Percentiles rank a stretch among this genome's conserved stretches.
Evolutionary conservation across 2,113 vertebrate genomes (phyloP).

Genomic region (Rhipidura dahli): DNA sequence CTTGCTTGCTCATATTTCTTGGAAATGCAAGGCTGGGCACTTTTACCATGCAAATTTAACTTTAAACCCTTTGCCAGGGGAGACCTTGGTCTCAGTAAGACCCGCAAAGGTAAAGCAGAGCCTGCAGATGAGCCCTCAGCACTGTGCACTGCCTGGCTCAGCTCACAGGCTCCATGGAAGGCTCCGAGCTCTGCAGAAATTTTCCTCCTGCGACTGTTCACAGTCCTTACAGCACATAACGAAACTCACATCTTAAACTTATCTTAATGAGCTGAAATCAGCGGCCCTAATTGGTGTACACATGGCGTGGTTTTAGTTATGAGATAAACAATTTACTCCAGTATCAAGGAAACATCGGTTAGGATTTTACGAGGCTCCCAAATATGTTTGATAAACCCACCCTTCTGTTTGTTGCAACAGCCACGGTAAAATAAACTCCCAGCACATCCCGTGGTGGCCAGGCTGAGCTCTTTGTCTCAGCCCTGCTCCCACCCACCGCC

Average conservation of each 20-base stretch:
- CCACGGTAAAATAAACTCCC: conserved; percentile 64
- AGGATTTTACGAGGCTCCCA: conserved; percentile 66
- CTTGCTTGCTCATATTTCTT: background rate
- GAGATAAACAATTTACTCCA: conserved; percentile 60
- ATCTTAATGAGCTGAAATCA: conserved; percentile 50
- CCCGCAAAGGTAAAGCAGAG: background rate
- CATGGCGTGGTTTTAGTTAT: conserved; percentile 56
- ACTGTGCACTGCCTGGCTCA: background rate
- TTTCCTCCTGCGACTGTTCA: background rate
- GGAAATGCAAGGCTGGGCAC: background rate
- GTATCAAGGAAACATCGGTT: conserved; percentile 57
- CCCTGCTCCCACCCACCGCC: conserved; percentile 25
- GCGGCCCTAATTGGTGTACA: background rate
- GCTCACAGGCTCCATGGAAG: background rate
- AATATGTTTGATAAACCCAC: conserved; percentile 41
- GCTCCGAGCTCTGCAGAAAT: background rate
- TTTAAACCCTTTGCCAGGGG: background rate
- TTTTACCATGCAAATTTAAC: background rate
- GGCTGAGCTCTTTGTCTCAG: conserved; percentile 57
- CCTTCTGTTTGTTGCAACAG: conserved; percentile 51
- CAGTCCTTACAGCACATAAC: background rate
- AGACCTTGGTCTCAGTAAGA: fast-evolving
- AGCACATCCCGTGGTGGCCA: background rate
- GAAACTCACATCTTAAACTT: conserved; percentile 12
- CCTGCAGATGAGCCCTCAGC: background rate